Conservation (phyloP, 2,888 invertebrate species). For the Epinotia ramella region DNA sequence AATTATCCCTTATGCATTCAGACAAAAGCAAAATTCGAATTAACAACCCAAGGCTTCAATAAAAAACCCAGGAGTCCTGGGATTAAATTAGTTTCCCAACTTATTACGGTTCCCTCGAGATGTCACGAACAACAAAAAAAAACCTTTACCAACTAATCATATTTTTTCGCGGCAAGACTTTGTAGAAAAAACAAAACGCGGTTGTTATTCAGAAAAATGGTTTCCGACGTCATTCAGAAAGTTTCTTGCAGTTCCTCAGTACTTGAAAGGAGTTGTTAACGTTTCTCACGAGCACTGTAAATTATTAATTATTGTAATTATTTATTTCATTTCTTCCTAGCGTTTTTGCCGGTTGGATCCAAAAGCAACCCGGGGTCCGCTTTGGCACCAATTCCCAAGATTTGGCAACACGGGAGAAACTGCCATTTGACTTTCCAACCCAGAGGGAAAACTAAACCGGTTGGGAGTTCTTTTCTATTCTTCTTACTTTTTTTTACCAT, state of each 20-base stretch:
- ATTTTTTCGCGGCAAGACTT: slow-evolving; percentile 53
- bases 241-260: slow-evolving; percentile 11
- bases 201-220: slow-evolving; percentile 26
- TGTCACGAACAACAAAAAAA: slow-evolving; percentile 33
- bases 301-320: not conserved
- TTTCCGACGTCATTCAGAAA: slow-evolving; percentile 25
- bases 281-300: not conserved
- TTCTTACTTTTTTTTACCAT: no score
- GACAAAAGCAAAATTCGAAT: not conserved
- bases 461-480: no score
- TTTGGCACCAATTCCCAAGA: no score
- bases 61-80: slow-evolving; percentile 6
- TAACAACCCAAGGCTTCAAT: slow-evolving; percentile 6
- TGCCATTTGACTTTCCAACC: no score
- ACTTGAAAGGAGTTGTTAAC: slow-evolving; percentile 13
- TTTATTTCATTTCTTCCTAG: not conserved
- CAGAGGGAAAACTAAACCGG: no score
- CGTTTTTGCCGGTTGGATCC: no score
- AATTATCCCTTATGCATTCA: not conserved
- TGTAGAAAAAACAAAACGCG: slow-evolving; percentile 47
- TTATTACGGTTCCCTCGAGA: slow-evolving; percentile 8
- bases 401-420: no score
- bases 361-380: no score
- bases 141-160: slow-evolving; percentile 55
- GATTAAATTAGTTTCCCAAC: slow-evolving; percentile 30